Evolutionary conservation across 1,140 invertebrate species (phyloP).

Genomic region (Andricus grossulariae): DNA sequence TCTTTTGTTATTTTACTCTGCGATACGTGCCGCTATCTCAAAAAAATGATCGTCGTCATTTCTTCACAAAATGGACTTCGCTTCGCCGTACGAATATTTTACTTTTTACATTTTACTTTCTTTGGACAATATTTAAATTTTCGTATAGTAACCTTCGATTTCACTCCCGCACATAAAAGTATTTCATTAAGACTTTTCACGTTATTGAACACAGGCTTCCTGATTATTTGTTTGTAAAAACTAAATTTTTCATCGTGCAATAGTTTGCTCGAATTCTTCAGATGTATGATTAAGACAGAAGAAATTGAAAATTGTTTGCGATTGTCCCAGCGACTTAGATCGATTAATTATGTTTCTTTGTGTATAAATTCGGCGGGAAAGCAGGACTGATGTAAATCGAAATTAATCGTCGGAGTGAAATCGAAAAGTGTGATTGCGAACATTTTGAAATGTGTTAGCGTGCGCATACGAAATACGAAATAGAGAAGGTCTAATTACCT

Average conservation of each 20-base stretch:
- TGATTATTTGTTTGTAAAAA: too few relatives aligned
- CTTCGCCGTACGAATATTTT: slow-evolving; percentile 20
- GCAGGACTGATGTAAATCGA: slow-evolving; percentile 8
- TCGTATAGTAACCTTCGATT: neutral
- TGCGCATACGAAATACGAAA: slow-evolving; percentile 42
- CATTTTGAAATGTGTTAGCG: slow-evolving; percentile 39
- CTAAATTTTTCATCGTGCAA: too few relatives aligned
- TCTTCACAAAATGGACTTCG: slow-evolving; percentile 11
- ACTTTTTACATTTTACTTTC: slow-evolving; percentile 28
- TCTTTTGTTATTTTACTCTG: slow-evolving; percentile 36
- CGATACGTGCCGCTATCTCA: slow-evolving; percentile 1
- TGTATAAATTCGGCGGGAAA: neutral
- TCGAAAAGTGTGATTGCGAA: slow-evolving; percentile 6
- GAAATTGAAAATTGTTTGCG: neutral
- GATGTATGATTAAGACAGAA: too few relatives aligned
- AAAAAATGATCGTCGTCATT: slow-evolving; percentile 1
- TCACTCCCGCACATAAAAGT: neutral
- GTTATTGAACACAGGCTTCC: too few relatives aligned
- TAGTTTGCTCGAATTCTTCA: too few relatives aligned
- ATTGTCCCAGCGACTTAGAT: slow-evolving; percentile 9
- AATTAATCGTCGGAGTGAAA: slow-evolving; percentile 5
- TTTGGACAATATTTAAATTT: slow-evolving; percentile 12
- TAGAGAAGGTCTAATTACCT: slow-evolving; percentile 54
- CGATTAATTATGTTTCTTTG: slow-evolving; percentile 1
- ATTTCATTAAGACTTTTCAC: too few relatives aligned